A percentile compares a stretch with the other conserved stretches of the same genome.
These are phyloP conservation scores for Bolinopsis microptera DNA, from an alignment of 37 sponge, comb jelly and placozoan species.

Conservation along the genomic window DNA sequence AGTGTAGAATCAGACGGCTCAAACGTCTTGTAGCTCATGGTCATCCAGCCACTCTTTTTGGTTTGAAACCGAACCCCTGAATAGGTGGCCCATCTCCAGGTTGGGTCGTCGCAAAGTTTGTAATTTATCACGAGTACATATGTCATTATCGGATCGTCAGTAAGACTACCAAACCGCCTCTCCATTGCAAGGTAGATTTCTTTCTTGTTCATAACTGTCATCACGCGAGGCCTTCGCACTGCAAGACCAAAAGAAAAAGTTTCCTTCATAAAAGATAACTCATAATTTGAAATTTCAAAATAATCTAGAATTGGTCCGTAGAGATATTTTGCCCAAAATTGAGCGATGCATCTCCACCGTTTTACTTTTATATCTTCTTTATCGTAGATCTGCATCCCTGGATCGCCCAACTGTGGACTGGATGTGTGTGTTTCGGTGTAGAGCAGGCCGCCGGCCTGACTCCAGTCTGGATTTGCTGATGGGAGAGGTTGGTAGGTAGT, in stretches of 20 bases:
- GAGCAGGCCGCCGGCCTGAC: not conserved
- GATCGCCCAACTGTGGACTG: not conserved
- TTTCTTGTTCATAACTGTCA: not conserved
- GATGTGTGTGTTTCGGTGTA: not conserved
- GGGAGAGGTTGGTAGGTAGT: not conserved
- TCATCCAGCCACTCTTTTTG: not conserved
- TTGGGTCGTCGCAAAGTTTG: not conserved
- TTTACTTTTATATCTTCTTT: not conserved
- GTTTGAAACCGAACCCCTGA: not conserved
- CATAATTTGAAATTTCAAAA: too few species aligned
- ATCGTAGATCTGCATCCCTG: not conserved
- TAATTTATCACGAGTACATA: not conserved
- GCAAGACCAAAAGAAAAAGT: too few species aligned
- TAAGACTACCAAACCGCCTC: not conserved
- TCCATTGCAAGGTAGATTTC: not conserved
- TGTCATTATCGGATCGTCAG: not conserved
- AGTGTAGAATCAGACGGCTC: not conserved
- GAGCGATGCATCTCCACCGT: too few species aligned
- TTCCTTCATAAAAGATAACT: not conserved
- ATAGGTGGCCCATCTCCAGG: not conserved
- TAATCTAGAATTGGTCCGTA: too few species aligned
- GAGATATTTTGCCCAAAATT: not conserved
- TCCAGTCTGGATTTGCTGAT: not conserved
- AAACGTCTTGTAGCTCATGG: not conserved
- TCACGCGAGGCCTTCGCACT: not conserved